Evolutionary conservation across 2,888 invertebrate genomes (phyloP), one percentile per base, ranked within the genome.

Genomic region (Scaptomyza tumidula): DNA sequence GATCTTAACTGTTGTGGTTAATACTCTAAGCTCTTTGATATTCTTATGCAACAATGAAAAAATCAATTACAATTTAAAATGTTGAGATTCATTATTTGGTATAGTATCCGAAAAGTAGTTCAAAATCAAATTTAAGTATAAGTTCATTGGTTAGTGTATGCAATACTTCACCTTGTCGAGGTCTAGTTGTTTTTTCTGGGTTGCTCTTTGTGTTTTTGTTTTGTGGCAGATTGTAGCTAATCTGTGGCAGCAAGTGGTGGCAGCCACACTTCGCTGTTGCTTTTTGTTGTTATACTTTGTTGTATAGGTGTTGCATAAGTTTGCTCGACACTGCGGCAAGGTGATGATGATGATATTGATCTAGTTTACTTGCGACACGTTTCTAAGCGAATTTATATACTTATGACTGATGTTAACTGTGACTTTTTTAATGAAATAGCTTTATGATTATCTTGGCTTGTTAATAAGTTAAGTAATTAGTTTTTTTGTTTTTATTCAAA

Each of bases 231-330:
- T 65, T 66, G 64, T 53, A 73, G 55, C 35, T 71, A 75, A 78
- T 73, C 65, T 69, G 77, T 66, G 72, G 68, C 62, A 64, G 56
- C 71, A 71, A 1, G 19, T 19, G 19, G 19, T 43, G 39, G 10
- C 46, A 63, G 44, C 59, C 58, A 53, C 65, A 72, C 57, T 71
- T 35, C 19, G 19, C 3, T 6, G 11, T 6, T 35, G 19, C 50
- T 35, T 62, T 33, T 62, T 33, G n/a, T 33, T 61, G 11, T 66
- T 58, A 24, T 5, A 46, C 46, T 54, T 10, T 10, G 16, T 56
- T 45, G 66, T 56, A 55, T 31, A 54, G 54, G 46, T 50, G 66
- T 81, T 81, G 70, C 78, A 71, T 75, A 80, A 80, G 53, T 53
- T 56, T 49, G 58, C 35, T 61, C 49, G 35, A 57, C 11, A 37